A percentile compares a stretch with the other conserved stretches of the same genome.
Evolutionary conservation across 1,140 invertebrate genomes (phyloP).

Genomic region (Tetramorium parvispinum): DNA sequence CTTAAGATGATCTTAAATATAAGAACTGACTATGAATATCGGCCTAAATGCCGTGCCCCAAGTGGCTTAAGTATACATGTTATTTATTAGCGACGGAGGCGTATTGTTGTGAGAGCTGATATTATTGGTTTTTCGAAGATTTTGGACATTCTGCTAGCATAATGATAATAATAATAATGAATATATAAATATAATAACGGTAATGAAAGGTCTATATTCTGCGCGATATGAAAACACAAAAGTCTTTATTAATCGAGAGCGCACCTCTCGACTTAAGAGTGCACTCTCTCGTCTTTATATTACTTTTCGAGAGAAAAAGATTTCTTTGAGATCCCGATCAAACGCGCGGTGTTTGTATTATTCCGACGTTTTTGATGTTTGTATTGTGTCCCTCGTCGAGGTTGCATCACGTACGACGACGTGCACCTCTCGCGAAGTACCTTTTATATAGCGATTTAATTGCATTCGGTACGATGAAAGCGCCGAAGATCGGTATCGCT

Average conservation of each 20-base stretch:
- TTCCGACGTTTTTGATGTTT: slow-evolving; percentile 45
- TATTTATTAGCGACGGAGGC: slow-evolving; percentile 47
- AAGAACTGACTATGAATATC: too few species aligned
- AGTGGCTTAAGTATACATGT: slow-evolving; percentile 48
- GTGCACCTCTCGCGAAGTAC: not conserved
- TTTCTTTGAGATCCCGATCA: slow-evolving; percentile 57
- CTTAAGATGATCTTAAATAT: too few species aligned
- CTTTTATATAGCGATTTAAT: slow-evolving; percentile 71
- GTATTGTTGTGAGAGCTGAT: slow-evolving; percentile 52
- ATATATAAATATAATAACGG: slow-evolving; percentile 50
- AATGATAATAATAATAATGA: slow-evolving; percentile 42
- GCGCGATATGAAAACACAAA: slow-evolving; percentile 23
- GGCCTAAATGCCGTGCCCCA: slow-evolving; percentile 9
- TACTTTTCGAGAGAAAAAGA: slow-evolving; percentile 33
- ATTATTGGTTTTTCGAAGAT: slow-evolving; percentile 62
- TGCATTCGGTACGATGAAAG: slow-evolving; percentile 66
- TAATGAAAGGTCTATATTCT: slow-evolving; percentile 27
- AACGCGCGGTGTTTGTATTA: slow-evolving; percentile 36
- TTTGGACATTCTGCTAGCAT: slow-evolving; percentile 63
- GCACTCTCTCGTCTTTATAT: slow-evolving; percentile 56
- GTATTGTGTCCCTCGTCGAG: slow-evolving; percentile 47
- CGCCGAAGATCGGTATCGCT: slow-evolving; percentile 69
- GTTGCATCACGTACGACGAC: not conserved
- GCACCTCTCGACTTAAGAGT: slow-evolving; percentile 47
- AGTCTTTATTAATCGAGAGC: not conserved